phyloP scores from a whole-genome alignment of 2,113 vertebrate species.

The Mobula hypostoma region DNA sequence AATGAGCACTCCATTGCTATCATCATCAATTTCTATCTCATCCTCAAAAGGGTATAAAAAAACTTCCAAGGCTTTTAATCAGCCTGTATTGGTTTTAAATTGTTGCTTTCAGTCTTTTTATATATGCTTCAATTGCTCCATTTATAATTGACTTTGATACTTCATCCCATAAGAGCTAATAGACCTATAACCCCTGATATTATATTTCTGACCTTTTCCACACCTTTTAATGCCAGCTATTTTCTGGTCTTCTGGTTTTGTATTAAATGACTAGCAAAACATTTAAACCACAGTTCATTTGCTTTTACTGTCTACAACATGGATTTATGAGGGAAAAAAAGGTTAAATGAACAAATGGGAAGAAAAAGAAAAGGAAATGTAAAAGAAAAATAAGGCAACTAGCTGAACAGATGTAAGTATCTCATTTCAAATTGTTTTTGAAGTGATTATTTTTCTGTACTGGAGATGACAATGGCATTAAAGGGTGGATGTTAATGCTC shows the following conservation, averaged over 20 bases:
- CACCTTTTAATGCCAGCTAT: neutral
- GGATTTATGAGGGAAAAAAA: no score
- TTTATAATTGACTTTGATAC: neutral
- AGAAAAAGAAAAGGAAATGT: no score
- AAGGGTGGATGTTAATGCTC: no score
- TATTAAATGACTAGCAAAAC: neutral
- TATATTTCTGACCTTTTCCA: constrained; percentile 20
- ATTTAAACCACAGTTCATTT: neutral
- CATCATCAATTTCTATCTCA: neutral
- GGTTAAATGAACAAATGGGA: no score
- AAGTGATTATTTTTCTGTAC: no score
- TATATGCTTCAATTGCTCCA: neutral
- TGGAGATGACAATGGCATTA: no score
- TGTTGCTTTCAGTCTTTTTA: neutral
- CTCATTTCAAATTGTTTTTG: no score
- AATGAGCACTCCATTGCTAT: neutral
- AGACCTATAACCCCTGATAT: neutral
- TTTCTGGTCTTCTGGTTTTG: neutral
- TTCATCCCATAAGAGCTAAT: neutral
- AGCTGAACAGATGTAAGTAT: no score
- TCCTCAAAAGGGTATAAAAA: neutral
- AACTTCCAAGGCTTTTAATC: neutral
- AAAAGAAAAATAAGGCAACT: no score
- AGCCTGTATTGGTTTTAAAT: neutral
- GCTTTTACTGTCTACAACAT: neutral